Percentiles rank a stretch among this genome's conserved stretches.
phyloP scores from a whole-genome alignment of 2,113 vertebrate genomes.

The Castor canadensis region DNA sequence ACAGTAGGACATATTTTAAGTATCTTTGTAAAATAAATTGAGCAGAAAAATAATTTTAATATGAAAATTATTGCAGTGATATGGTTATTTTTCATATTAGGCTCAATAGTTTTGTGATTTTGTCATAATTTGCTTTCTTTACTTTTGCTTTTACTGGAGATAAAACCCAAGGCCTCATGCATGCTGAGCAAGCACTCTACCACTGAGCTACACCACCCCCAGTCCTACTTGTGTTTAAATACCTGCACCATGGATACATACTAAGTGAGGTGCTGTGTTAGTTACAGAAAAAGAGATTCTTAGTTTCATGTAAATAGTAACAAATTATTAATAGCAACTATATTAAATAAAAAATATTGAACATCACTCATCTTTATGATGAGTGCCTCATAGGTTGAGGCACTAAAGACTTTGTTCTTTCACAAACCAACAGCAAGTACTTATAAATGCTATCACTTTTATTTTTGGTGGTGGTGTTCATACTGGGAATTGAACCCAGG shows the following conservation, averaged over 20 bases:
- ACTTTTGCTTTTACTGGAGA: too few relatives aligned
- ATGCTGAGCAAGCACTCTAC: background rate
- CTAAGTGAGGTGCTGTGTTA: background rate
- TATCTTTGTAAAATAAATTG: slow-evolving; percentile 20
- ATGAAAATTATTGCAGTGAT: background rate
- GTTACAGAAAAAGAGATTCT: background rate
- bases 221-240: background rate
- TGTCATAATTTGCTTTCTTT: background rate
- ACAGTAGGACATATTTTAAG: background rate
- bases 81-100: background rate
- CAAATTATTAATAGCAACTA: background rate
- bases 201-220: background rate
- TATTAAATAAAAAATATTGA: background rate
- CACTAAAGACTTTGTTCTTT: slow-evolving; percentile 33
- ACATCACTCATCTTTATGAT: background rate
- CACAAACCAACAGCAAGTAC: background rate
- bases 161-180: too few relatives aligned
- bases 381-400: background rate
- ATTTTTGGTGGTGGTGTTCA: too few relatives aligned
- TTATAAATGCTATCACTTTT: too few relatives aligned
- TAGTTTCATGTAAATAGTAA: background rate
- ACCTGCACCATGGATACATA: background rate
- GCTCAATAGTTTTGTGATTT: background rate
- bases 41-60: background rate
- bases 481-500: too few relatives aligned